Evolutionary conservation across 2,888 invertebrate genomes (phyloP).

Genomic region (Callosobruchus maculatus): DNA sequence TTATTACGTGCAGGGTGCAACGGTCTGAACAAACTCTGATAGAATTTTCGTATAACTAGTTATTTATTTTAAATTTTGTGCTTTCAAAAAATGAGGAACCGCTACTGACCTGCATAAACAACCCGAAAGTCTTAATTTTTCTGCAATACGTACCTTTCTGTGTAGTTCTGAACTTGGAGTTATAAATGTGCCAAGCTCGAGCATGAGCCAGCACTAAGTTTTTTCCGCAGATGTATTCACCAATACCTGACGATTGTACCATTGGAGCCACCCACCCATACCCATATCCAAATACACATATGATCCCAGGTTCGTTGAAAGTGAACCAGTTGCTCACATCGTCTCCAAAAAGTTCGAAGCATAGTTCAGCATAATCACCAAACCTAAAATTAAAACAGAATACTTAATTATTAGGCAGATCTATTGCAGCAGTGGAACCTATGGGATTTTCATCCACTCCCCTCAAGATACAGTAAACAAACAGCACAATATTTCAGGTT

Average conservation of each 20-base stretch:
- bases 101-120: too few relatives aligned
- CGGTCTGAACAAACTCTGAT: too few relatives aligned
- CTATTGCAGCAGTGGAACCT: too few relatives aligned
- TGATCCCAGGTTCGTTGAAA: conserved; percentile 50
- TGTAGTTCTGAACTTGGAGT: conserved; percentile 51
- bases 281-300: conserved; percentile 28
- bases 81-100: too few relatives aligned
- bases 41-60: too few relatives aligned
- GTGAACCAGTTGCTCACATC: conserved; percentile 52
- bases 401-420: too few relatives aligned
- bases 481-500: too few relatives aligned
- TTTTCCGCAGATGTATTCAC: conserved; percentile 61
- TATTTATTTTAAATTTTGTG: too few relatives aligned
- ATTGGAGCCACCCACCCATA: conserved; percentile 36
- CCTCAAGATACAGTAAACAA: too few relatives aligned
- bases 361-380: conserved; percentile 54
- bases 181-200: conserved; percentile 59
- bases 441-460: too few relatives aligned
- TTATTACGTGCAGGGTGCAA: too few relatives aligned
- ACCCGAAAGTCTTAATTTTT: too few relatives aligned
- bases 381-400: conserved; percentile 39
- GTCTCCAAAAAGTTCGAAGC: conserved; percentile 33
- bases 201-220: conserved; percentile 64
- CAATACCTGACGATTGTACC: conserved; percentile 47
- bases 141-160: conserved; percentile 22